phyloP scores from a whole-genome alignment of 2,888 invertebrate species.

The Andrena flavipes region DNA sequence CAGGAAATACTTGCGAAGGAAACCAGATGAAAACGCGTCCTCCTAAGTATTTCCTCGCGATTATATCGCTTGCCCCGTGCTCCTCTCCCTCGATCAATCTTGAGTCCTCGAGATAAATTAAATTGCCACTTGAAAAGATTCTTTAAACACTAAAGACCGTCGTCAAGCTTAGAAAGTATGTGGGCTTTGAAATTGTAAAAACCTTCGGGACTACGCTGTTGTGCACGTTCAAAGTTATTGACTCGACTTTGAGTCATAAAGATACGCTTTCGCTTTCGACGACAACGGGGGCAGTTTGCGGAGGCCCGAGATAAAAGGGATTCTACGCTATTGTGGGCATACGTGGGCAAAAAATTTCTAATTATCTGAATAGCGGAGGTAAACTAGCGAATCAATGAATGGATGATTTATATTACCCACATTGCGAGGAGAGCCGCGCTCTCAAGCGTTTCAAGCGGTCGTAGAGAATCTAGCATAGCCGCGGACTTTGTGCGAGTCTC shows the following conservation, averaged over 20 bases:
- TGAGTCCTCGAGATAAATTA: not conserved
- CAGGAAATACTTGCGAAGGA: conserved; percentile 15
- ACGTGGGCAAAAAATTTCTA: not conserved
- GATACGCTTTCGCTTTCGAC: not conserved
- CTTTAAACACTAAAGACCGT: not conserved
- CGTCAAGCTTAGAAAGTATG: too few species aligned
- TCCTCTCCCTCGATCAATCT: not conserved
- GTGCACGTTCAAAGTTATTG: not conserved
- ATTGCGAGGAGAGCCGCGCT: not conserved
- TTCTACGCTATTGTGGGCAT: not conserved
- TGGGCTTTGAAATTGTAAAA: not conserved
- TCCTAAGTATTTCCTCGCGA: not conserved
- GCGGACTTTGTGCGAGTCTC: conserved; percentile 39
- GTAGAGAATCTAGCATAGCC: conserved; percentile 32
- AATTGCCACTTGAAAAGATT: not conserved
- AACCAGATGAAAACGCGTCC: not conserved
- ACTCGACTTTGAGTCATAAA: not conserved
- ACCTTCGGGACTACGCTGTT: not conserved
- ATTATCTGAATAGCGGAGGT: conserved; percentile 32
- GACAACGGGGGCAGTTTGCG: not conserved
- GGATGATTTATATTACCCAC: conserved; percentile 38
- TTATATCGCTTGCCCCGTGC: not conserved
- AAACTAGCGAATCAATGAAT: conserved; percentile 37
- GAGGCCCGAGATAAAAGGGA: not conserved
- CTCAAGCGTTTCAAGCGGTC: conserved; percentile 30